Base-by-base conservation (phyloP, 2,888 invertebrate species). In the Mythimna ferrago region DNA sequence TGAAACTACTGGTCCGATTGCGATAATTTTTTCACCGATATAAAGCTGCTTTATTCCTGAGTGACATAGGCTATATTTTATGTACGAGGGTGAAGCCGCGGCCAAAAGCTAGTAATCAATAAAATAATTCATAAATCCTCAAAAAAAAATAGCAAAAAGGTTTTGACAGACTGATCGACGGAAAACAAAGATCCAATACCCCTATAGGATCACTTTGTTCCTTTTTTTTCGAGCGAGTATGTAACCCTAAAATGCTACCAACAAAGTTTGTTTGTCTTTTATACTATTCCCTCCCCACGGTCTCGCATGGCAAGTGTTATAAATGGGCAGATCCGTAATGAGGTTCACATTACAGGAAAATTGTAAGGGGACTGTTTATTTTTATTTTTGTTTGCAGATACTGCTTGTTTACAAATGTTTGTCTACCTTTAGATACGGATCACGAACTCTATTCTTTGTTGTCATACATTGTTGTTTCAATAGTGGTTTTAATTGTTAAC, bases 241-340 rank as follows among this genome's bases (percentile, higher is more conserved):
- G 48, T 16, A 48, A 48, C 6, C 16, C 16, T 48, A 48, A 48
- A 48, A 48, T 19, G 16, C 48, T 35, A 71, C 19, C 6, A 74
- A 53, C 38, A 58, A 35, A 41, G 35, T 68, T 26, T 64, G 32
- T 71, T 64, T 60, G 64, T 71, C n/a, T 76, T 54, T 16, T 58
- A 54, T 26, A 65, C 41, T 44, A 65, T 63, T 70, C 32, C 71
- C 53, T 73, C 70, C 67, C 66, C 32, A 70, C 53, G 53, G 66
- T 60, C 48, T 72, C 61, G 71, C 60, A 72, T 61, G 72, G 38
- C 78, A 78, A 76, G 64, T 64, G 72, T 78, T 74, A 73, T 62
- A 82, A 80, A 84, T 82, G 81, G 65, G 44, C 60, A 65, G 51
- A 78, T 76, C 65, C 41, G 56, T 84, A 84, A 83, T 78, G 76